Evolutionary conservation across 30 jellyfish, hydroid and myxozoan genomes (phyloP), one percentile per base, ranked within the genome.

Genomic region (Haliclystus octoradiatus): DNA sequence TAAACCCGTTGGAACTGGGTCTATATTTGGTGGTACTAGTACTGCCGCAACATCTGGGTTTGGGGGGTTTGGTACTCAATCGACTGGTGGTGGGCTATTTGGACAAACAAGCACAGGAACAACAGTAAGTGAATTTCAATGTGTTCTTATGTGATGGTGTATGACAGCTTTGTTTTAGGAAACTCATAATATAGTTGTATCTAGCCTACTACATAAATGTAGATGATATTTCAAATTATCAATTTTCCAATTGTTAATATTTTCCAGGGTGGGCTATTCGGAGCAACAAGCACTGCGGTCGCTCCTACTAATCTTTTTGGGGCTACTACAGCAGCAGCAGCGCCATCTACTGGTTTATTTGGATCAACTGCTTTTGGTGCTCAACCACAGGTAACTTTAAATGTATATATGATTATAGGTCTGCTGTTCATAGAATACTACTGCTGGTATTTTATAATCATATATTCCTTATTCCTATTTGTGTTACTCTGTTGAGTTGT

Each of bases 11-110:
- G 57, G 57, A 9, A 68, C 94, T 19, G 71, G 62, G 29, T 80
- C 97, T 24, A 26, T 80, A 62, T 79, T 80, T 79, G 97, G 97
- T 2, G 13, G 85, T 19, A 67, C 79, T 0, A 27, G 92, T 22
- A 76, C 81, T 1, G 82, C 77, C 33, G 70, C 92, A 31, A 74
- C 92, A 28, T 33, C 84, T 22, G 71, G 90, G 15, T 76, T 84
- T 66, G 88, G 95, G 65, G 93, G 95, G 53, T 75, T 67, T 27
- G 69, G 72, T 9, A 50, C 27, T 4, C 1, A 0, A 19, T 26
- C 0, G n/a, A 65, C 84, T 31, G 49, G 72, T 62, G 84, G 80
- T 40, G 84, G 93, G 19, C 33, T 79, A 2, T 52, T 79, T 49
- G 93, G 93, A 12, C 84, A 70, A 62, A 62, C 93, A 27, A 65